Base-by-base conservation (phyloP, 2,797 vertebrate genomes). In the Florisuga fusca region DNA sequence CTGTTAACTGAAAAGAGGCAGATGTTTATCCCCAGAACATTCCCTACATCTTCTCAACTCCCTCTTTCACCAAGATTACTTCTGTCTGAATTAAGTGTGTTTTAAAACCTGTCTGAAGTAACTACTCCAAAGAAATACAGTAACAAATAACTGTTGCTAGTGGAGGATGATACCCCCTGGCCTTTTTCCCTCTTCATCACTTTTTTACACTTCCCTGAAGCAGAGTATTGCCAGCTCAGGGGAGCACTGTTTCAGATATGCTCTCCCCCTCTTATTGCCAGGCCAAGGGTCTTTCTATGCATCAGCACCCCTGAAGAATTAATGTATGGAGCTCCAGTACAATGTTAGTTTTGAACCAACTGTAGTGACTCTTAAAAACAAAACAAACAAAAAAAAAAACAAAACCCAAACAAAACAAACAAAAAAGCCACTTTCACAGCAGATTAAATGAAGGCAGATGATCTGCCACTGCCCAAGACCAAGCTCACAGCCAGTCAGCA, bases 1-100 rank as follows among this genome's bases (percentile, higher is more conserved):
- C 34, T 89, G 69, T 74, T 92, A 95, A 92, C 72, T 55, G 74
- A 79, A 87, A 83, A 50, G 55, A 89, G 69, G 55, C 88, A 87
- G 86, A 94, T 87, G 82, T 84, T 96, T 85, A 86, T 78, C 50
- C 76, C 41, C 29, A 78, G 68, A 85, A 89, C 13, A 33, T 89
- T 95, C 72, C 68, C 88, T 75, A 38, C 63, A 51, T 0, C 0
- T 75, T 62, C 83, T 46, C 57, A 93, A 46, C 22, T 4, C 26
- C 48, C 21, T 12, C 21, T 34, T 85, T 46, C 62, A 69, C 38
- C 0, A 0, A 85, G 53, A 67, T 79, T 85, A 63, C 41, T 91
- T 90, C 71, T 91, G 45, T 63, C 58, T 89, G 74, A 91, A 96
- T 72, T 91, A 82, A 88, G 54, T 74, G 68, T 45, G 51, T 87